Evolutionary conservation across 2,888 invertebrate genomes (phyloP), one percentile per base, ranked within the genome.

Genomic region (Leucania comma): DNA sequence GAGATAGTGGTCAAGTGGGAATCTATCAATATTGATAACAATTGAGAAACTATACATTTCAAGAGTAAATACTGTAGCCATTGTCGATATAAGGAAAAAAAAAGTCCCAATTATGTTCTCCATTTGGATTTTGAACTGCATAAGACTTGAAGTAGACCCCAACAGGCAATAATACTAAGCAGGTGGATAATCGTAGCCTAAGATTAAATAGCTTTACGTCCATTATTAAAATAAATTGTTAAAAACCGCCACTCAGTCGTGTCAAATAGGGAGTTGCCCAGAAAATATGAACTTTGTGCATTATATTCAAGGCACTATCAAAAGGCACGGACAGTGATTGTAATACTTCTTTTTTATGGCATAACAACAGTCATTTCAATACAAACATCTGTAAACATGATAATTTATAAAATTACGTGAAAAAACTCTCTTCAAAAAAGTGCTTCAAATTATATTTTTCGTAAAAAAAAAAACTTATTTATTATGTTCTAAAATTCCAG

Each of bases 341-440:
- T 73, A 84, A 83, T 84, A 84, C 84, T 82, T 72, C 46, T 62
- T 24, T 17, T 57, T 64, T 69, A 83, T 84, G 83, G 84, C 84
- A 63, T 68, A 72, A 68, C 35, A n/a, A 57, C 54, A 71, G 64
- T 78, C 20, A 24, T 65, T 59, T 54, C 12, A 32, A n/a, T 35
- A 66, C 26, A 65, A 46, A 24, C 58, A 42, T 59, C 53, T 54
- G 66, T 67, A 59, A 46, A 58, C 2, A 56, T 57, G 46, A 29
- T 26, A 58, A 51, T 51, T 64, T 29, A 29, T 56, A 26, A 42
- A 71, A 50, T 32, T 17, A 42, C 20, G 42, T 63, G 56, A 50
- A 24, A n/a, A 63, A 56, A n/a, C 10, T 57, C 29, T 26, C 24
- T 54, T 54, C 29, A 58, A 74, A 58, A n/a, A 72, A 32, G 67